Base-by-base conservation (phyloP, 2,797 vertebrate species). In the Pipistrellus pipistrellus region DNA sequence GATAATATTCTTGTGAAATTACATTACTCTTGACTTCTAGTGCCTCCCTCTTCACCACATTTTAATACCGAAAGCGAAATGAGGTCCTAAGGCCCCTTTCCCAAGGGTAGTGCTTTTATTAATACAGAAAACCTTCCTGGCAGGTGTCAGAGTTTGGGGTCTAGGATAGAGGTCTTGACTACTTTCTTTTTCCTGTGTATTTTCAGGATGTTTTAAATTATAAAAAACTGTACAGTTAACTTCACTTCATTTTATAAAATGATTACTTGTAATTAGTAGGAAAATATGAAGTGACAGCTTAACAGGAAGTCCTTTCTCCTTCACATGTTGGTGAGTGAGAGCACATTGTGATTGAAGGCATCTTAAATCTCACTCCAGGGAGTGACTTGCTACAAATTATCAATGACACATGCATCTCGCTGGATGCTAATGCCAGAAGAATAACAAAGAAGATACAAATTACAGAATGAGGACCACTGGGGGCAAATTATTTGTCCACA, bases 21-120 rank as follows among this genome's bases (percentile, higher is more conserved):
- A 72, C 10, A 78, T 81, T 84, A 92, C 77, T 68, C 94, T 76
- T 46, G 18, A 69, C 71, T 68, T 27, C 0, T 92, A 77, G 25
- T 23, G 21, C 64, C 30, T 94, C 18, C 4, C 27, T 84, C 46
- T 91, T 90, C 71, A 64, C 21, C 78, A 85, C 57, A 90, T 69
- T 93, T 93, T 93, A 91, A 93, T 88, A 83, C 21, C 14, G 41
- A 91, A 80, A 75, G 6, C 72, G 76, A 80, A 78, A 53, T 14
- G 27, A 96, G 44, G 41, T 66, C 25, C 13, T 82, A 59, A 76
- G 18, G 18, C 23, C 27, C 78, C 12, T 64, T 35, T 41, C 11
- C 64, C 87, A 35, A 46, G 38, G 72, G 75, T 48, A 13, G 17
- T 9, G 46, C 30, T 66, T 89, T 85, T 86, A 53, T 77, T 90